Evolutionary conservation across 2,113 vertebrate genomes (phyloP), one percentile per base, ranked within the genome.

Genomic region (Manacus vitellinus): DNA sequence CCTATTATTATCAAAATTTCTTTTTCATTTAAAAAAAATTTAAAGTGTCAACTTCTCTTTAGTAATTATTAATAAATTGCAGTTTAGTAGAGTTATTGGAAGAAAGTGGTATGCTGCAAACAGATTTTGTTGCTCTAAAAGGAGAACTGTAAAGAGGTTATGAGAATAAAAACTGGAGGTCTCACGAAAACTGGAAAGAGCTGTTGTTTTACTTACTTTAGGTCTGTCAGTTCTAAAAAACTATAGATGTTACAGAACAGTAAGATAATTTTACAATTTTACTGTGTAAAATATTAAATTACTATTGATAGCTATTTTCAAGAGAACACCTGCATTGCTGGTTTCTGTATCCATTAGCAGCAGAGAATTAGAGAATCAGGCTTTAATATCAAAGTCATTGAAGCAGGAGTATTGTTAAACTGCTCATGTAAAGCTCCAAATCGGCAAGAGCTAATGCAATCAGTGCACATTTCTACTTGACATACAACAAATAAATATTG

Each of bases 331-430:
- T 49, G 7, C 10, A 43, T 31, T 79, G 20, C 3, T 41, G 6
- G 0, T 10, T 44, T 84, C 92, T 46, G 2, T 58, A 62, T 61
- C 41, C 23, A 23, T 93, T 79, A 73, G 13, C 58, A 74, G 10
- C 15, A 70, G 65, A 78, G 70, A 82, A 89, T 59, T 81, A 72
- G 41, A 92, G 54, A 68, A 58, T 35, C 24, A 58, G 31, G 16
- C 16, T 91, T 91, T 85, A 58, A 51, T 83, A 70, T 62, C 14
- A 43, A 75, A 81, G 14, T 83, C 74, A 76, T 28, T 95, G 93
- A 93, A 94, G 80, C 74, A 65, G 44, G 15, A 94, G 14, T 49
- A 83, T 91, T 96, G 92, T 66, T 96, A 89, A 96, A 93, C 70
- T 70, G 55, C 41, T 89, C 81, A 43, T 93, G 62, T 66, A 92